Evolutionary conservation across 2,888 invertebrate species (phyloP), one percentile per base, ranked within the genome.

Genomic region (Ceramica pisi): DNA sequence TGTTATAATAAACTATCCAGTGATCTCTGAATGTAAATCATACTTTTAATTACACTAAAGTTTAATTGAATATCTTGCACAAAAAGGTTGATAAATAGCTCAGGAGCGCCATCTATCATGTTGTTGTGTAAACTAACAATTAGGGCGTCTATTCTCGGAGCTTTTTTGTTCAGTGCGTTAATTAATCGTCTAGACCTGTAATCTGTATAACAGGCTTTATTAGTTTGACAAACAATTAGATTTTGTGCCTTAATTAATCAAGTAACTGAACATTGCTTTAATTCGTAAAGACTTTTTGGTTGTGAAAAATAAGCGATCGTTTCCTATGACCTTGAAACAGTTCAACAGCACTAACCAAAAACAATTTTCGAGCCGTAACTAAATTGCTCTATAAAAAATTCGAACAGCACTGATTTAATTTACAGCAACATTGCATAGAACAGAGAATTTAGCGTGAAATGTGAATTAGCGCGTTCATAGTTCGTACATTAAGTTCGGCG

Each of bases 401-500:
- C 61, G 41, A 60, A 63, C 73, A 82, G 53, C 67, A 78, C 67
- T 82, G 67, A 80, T 83, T 79, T 74, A 80, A 80, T 82, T 80
- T 44, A 82, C 77, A 75, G 55, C 68, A 72, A 62, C 53, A 38
- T 71, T 78, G 68, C 82, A 82, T 78, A 70, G 61, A 79, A 60
- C 53, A 64, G 73, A 41, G 59, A 84, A 79, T 86, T 81, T 71
- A 78, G 74, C 75, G 80, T 86, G 86, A 79, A 86, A 79, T 71
- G 50, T 71, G 62, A 86, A 77, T 86, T 86, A 84, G 71, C 75
- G 68, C 68, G 75, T 75, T 66, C 68, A 50, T 74, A 75, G 75
- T 75, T 66, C 68, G 53, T 74, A 75, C 75, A 71, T 70, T 65
- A 62, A 78, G 75, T 75, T 81, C 74, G 61, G 71, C 64, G 69